Conservation (phyloP, 2,113 vertebrate species). For the Petroica traversi region DNA sequence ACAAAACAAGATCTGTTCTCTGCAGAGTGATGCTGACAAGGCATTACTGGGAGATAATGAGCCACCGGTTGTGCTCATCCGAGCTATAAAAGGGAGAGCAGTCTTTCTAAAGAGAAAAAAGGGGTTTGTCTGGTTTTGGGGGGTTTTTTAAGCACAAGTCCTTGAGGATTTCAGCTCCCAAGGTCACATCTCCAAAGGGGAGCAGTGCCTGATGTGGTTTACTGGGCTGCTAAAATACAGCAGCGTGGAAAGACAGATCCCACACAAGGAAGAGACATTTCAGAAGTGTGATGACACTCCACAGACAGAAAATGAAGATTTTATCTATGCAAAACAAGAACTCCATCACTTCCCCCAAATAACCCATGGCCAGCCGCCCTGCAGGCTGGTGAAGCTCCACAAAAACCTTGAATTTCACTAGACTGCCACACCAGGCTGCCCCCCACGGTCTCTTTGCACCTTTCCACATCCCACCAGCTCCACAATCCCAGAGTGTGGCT, state of each 20-base stretch:
- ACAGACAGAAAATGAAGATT: background rate
- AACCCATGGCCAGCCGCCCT: background rate
- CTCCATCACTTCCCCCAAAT: background rate
- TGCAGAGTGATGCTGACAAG: conserved; percentile 39
- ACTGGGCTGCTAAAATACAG: background rate
- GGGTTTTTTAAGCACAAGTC: background rate
- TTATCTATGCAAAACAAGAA: background rate
- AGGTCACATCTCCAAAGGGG: background rate
- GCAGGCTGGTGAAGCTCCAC: background rate
- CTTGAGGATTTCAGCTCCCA: background rate
- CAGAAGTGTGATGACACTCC: background rate
- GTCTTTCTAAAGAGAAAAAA: background rate
- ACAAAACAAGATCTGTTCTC: background rate
- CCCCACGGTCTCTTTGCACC: background rate
- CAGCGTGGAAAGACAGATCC: background rate
- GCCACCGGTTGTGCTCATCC: background rate
- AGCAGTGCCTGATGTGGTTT: background rate
- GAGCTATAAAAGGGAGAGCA: background rate
- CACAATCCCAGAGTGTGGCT: background rate
- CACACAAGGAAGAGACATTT: background rate
- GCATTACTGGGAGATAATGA: conserved; percentile 43
- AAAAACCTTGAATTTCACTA: background rate
- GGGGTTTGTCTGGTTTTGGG: background rate
- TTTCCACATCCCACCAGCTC: background rate
- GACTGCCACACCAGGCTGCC: background rate